Evolutionary conservation across 2,888 invertebrate genomes (phyloP), one percentile per base, ranked within the genome.

Genomic region (Oligia fasciuncula): DNA sequence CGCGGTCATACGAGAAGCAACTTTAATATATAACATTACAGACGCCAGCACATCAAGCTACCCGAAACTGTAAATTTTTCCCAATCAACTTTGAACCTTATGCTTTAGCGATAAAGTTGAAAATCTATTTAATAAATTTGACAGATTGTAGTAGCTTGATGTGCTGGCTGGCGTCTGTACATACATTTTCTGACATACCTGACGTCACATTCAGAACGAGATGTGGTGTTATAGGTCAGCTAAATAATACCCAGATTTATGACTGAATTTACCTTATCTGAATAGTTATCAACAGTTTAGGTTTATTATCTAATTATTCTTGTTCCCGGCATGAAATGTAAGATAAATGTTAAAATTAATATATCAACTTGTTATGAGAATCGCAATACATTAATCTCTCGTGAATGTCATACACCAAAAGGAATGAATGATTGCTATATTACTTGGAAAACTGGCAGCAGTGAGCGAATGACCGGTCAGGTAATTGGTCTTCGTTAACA

Each of bases 361-460:
- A 90, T 87, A 83, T 88, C 87, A 88, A 85, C 89, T 88, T 90
- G 88, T 89, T 89, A 87, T 80, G 85, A 89, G 91, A 89, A 90
- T 80, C 85, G 88, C 83, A 81, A 88, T 82, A 86, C 91, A 91
- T 91, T 91, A 89, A 91, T 91, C 89, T 91, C 86, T 91, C 90
- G 81, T 62, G 77, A 81, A 84, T 83, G 85, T 88, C 88, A 83
- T 80, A 81, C 80, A 85, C 81, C 84, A 89, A 89, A 87, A 90
- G 90, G 86, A 88, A 91, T 91, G 91, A 91, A 85, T 90, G 89
- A 91, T 91, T 85, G 88, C 91, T 89, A 86, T 90, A 88, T 90
- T 91, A 91, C 91, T 88, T 74, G 89, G 91, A 91, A 91, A 88
- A 86, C 88, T 83, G 83, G 73, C 77, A 54, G 46, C 73, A 81